Base-by-base conservation (phyloP, 2,113 vertebrate species). In the Esox niger region DNA sequence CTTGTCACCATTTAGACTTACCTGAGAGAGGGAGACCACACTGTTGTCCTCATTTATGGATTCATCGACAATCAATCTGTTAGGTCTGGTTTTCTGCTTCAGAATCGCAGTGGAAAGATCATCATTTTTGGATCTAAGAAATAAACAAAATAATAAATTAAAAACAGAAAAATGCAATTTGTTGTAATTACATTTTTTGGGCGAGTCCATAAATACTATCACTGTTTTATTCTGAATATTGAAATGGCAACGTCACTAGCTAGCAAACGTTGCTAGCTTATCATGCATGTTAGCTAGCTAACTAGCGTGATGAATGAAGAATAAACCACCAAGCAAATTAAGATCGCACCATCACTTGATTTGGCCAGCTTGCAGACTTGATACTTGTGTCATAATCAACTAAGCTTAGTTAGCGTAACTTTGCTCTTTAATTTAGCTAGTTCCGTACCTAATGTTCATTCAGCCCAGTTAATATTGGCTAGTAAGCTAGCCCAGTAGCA, bases 31-130 rank as follows among this genome's bases (percentile, higher is more conserved):
- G 1, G 97, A 98, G 61, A 99, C 97, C 75, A 99, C 97, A 65
- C 97, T 99, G 90, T 99, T 99, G 89, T 99, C 97, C 90, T 99
- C 97, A 91, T 99, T 99, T 89, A 99, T 98, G 75, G 97, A 96
- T 90, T 99, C 97, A 83, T 98, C 97, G 52, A 99, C 97, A 88
- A 99, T 95, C 90, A 99, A 88, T 89, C 97, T 92, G 92, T 99
- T 98, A 15, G 97, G 97, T 79, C 97, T 94, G 90, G 91, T 96
- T 91, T 99, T 99, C 88, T 98, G 96, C 91, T 99, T 99, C 77
- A 99, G 90, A 90, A 99, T 98, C 27, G 97, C 97, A 90, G 97
- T 99, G 2, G 96, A 95, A 74, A 99, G 91, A 83, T 99, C 97
- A 91, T 98, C 97, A 57, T 91, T 94, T 98, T 79, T 95, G 90